These are phyloP conservation scores for Metellina segmentata DNA, from an alignment of 2,888 invertebrate genomes.

Conservation along the genomic window DNA sequence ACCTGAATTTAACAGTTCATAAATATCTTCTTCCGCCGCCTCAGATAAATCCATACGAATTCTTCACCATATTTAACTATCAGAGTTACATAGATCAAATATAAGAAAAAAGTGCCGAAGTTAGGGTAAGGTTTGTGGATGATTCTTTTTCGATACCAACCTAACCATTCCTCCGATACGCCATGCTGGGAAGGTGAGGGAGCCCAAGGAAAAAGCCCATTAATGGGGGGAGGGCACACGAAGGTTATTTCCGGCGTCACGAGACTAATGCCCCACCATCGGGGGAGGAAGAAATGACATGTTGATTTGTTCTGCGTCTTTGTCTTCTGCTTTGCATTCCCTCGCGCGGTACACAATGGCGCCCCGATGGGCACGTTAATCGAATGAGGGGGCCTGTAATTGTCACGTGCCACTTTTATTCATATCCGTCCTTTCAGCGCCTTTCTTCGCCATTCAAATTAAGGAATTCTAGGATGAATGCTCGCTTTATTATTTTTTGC, in stretches of 20 bases:
- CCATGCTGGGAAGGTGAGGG: neutral
- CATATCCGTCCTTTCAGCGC: constrained; percentile 43
- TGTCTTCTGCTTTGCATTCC: constrained; percentile 31
- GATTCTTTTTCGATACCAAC: neutral
- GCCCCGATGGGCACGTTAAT: constrained; percentile 44
- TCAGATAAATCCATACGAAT: too few relatives aligned
- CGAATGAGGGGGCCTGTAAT: constrained; percentile 32
- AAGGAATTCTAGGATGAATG: neutral
- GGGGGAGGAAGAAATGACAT: constrained; percentile 55
- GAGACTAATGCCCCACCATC: constrained; percentile 53
- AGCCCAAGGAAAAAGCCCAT: constrained; percentile 43
- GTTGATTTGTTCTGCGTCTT: constrained; percentile 65
- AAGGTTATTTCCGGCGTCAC: constrained; percentile 65
- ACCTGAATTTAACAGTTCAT: too few relatives aligned
- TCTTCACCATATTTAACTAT: too few relatives aligned
- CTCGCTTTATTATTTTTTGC: constrained; percentile 1
- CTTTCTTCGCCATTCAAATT: neutral
- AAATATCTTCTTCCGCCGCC: too few relatives aligned
- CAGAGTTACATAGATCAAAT: too few relatives aligned
- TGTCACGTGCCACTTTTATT: constrained; percentile 63
- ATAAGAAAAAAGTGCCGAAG: too few relatives aligned
- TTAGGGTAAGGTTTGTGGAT: too few relatives aligned
- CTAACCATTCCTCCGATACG: constrained; percentile 12
- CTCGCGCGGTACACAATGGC: neutral
- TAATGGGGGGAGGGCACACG: constrained; percentile 27